Evolutionary conservation across 2,113 vertebrate genomes (phyloP), one percentile per base, ranked within the genome.

Genomic region (sheep (Ovis aries)): DNA sequence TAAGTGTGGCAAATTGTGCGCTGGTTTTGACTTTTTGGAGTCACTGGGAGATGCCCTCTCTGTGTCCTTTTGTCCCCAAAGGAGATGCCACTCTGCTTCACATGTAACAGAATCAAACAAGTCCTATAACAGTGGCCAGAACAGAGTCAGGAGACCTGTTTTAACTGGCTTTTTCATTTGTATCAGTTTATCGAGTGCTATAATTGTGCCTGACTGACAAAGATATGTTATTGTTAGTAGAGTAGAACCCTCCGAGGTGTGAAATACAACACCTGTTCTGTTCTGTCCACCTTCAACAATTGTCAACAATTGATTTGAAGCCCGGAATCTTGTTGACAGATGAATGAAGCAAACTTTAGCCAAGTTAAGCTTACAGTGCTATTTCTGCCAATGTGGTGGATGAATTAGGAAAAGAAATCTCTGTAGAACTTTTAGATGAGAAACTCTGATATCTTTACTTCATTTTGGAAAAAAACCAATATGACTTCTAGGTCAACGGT

Each of bases 161-260:
- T 48, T 60, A 36, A 80, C 88, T 88, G 82, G 33, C 19, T 89
- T 90, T 95, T 96, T 95, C 55, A 90, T 94, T 84, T 83, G 53
- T 77, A 50, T 94, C 53, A 25, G 27, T 94, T 89, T 94, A 74
- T 88, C 43, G 84, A 97, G 57, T 40, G 36, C 40, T 48, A 12
- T 95, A 91, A 90, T 88, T 94, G 31, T 45, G 52, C 53, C 81
- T 97, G 96, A 97, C 64, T 97, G 97, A 95, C 93, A 83, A 93
- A 89, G 31, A 95, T 90, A 96, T 96, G 96, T 98, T 96, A 59
- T 93, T 95, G 89, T 97, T 98, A 94, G 94, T 91, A 90, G 90
- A 19, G 3, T 6, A 59, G 84, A 97, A 48, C 80, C 86, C 96
- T 97, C 87, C 11, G 74, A 94, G 95, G 93, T 96, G 94, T 94